Evolutionary conservation across 2,113 vertebrate species (phyloP).

Genomic region (Hemibagrus wyckioides): DNA sequence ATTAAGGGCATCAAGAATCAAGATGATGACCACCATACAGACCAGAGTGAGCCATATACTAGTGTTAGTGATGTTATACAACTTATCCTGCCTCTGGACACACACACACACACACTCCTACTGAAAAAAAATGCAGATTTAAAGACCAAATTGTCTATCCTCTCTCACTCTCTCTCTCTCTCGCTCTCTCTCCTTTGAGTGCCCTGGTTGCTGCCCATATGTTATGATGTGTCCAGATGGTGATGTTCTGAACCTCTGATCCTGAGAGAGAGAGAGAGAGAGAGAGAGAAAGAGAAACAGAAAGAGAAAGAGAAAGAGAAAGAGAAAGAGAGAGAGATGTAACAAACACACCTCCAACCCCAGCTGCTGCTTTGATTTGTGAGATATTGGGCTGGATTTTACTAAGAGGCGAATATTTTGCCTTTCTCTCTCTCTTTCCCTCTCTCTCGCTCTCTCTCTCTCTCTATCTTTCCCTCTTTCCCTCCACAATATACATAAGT

Average conservation of each 20-base stretch:
- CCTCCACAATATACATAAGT: background rate
- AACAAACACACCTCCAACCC: slow-evolving; percentile 74
- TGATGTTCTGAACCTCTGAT: slow-evolving; percentile 65
- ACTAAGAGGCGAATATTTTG: slow-evolving; percentile 14
- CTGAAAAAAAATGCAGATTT: too few relatives aligned
- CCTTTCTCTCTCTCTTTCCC: background rate
- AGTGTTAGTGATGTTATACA: background rate
- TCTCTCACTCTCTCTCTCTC: too few relatives aligned
- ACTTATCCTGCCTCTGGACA: background rate
- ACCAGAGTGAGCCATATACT: background rate
- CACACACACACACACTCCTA: background rate
- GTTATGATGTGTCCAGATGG: slow-evolving; percentile 77
- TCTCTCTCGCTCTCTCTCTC: background rate
- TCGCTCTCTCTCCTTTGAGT: slow-evolving; percentile 51
- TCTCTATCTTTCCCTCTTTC: background rate
- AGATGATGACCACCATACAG: background rate
- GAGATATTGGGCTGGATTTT: slow-evolving; percentile 49
- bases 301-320: background rate
- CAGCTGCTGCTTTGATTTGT: slow-evolving; percentile 72
- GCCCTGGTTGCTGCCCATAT: slow-evolving; percentile 71
- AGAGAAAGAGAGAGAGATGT: slow-evolving; percentile 52
- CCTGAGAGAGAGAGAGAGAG: slow-evolving; percentile 32
- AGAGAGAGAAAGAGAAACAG: slow-evolving; percentile 22
- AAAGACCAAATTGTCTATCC: too few relatives aligned
- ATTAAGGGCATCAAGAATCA: too few relatives aligned